Evolutionary conservation across 2,888 invertebrate genomes (phyloP).

Genomic region (Diaprepes abbreviatus): DNA sequence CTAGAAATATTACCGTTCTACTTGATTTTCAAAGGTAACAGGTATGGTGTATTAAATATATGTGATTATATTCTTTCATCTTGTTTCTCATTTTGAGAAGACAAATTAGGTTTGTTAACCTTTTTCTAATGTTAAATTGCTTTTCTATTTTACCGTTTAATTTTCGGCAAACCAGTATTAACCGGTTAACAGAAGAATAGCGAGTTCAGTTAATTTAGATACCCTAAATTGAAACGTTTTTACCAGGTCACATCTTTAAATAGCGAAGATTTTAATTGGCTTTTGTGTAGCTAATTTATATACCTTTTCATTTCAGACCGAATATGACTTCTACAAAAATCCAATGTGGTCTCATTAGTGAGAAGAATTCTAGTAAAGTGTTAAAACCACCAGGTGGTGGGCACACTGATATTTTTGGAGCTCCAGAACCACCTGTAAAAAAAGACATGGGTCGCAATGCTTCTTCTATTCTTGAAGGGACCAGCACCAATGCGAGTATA

Average conservation of each 20-base stretch:
- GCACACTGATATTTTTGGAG: slow-evolving; percentile 66
- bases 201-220: too few relatives aligned
- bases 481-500: slow-evolving; percentile 45
- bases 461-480: slow-evolving; percentile 60
- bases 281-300: background rate
- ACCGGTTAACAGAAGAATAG: slow-evolving; percentile 29
- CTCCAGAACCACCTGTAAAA: slow-evolving; percentile 51
- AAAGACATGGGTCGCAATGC: slow-evolving; percentile 58
- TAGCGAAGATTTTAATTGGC: background rate
- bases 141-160: slow-evolving; percentile 12
- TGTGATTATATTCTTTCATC: background rate
- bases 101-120: too few relatives aligned
- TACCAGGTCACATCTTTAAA: background rate
- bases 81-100: too few relatives aligned
- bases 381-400: slow-evolving; percentile 69
- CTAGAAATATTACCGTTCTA: background rate
- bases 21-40: background rate
- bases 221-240: too few relatives aligned
- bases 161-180: slow-evolving; percentile 34
- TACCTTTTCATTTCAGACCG: slow-evolving; percentile 9
- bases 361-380: slow-evolving; percentile 66
- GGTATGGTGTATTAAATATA: background rate
- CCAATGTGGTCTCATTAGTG: slow-evolving; percentile 57
- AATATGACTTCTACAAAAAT: slow-evolving; percentile 64
- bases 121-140: too few relatives aligned